These are phyloP conservation scores for Caerostris darwini DNA, from an alignment of 1,140 invertebrate species.

Conservation along the genomic window DNA sequence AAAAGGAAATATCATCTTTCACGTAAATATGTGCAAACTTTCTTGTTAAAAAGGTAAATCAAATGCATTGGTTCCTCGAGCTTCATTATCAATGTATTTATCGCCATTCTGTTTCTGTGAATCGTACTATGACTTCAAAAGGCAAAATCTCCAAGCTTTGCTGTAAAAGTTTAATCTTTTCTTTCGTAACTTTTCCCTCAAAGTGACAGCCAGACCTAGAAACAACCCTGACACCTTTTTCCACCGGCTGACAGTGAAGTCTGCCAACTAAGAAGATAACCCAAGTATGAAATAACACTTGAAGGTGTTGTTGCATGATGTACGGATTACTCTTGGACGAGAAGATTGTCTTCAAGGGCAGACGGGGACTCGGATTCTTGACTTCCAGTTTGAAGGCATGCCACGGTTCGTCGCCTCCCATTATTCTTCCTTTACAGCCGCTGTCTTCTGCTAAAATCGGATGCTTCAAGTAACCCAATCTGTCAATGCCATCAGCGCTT, in stretches of 20 bases:
- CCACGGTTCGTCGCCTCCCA: constrained; percentile 27
- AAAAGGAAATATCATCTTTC: too few relatives aligned
- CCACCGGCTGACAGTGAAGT: background rate
- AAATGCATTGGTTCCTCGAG: too few relatives aligned
- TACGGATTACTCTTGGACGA: background rate
- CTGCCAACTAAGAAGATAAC: background rate
- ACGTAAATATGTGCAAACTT: too few relatives aligned
- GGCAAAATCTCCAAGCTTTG: background rate
- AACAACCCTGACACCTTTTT: background rate
- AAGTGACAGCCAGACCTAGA: background rate
- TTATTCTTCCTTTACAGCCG: background rate
- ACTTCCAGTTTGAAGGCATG: background rate
- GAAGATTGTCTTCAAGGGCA: constrained; percentile 29
- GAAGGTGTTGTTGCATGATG: background rate
- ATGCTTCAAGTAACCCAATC: background rate
- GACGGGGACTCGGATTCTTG: background rate
- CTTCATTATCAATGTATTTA: too few relatives aligned
- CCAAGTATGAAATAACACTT: constrained; percentile 42
- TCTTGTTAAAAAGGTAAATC: too few relatives aligned
- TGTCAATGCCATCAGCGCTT: background rate
- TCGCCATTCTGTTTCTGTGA: too few relatives aligned
- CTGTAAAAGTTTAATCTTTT: background rate
- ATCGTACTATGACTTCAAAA: too few relatives aligned
- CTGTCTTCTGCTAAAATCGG: background rate
- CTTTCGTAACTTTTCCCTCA: background rate